phyloP scores from a whole-genome alignment of 2,888 invertebrate species.

The Nomada lathburiana region DNA sequence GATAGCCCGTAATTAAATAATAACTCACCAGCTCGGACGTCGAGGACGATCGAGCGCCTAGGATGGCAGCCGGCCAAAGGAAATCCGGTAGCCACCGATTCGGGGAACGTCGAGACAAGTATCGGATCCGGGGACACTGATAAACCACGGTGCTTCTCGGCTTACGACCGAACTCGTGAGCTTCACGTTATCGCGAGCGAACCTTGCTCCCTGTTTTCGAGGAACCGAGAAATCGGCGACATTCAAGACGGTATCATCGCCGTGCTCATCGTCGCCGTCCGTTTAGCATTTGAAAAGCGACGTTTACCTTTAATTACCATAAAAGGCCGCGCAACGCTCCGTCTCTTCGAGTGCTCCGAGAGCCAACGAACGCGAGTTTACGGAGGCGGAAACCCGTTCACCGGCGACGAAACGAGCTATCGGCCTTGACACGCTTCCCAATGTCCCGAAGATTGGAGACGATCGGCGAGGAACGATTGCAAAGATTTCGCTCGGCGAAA shows the following conservation, averaged over 20 bases:
- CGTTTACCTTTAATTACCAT: neutral
- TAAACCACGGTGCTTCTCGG: neutral
- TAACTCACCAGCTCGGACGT: constrained; percentile 7
- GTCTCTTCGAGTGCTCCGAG: neutral
- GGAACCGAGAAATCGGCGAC: neutral
- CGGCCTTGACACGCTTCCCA: constrained; percentile 1
- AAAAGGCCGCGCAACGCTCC: neutral
- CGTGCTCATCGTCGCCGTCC: neutral
- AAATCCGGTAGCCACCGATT: constrained; percentile 15
- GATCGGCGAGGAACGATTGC: neutral
- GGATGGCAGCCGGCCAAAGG: constrained; percentile 27
- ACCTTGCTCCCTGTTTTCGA: neutral
- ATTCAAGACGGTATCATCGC: neutral
- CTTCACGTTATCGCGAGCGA: too few relatives aligned
- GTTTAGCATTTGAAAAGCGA: neutral
- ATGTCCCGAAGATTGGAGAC: too few relatives aligned
- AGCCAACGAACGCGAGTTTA: neutral
- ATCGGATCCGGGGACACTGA: neutral
- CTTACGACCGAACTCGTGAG: neutral
- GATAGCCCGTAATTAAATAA: constrained; percentile 21
- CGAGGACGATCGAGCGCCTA: neutral
- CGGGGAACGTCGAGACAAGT: neutral
- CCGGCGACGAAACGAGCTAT: neutral
- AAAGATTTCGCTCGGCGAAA: neutral
- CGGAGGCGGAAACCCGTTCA: neutral